Percentiles rank a stretch among this genome's conserved stretches.
Evolutionary conservation across 2,888 invertebrate genomes (phyloP).

Genomic region (Spodoptera littoralis): DNA sequence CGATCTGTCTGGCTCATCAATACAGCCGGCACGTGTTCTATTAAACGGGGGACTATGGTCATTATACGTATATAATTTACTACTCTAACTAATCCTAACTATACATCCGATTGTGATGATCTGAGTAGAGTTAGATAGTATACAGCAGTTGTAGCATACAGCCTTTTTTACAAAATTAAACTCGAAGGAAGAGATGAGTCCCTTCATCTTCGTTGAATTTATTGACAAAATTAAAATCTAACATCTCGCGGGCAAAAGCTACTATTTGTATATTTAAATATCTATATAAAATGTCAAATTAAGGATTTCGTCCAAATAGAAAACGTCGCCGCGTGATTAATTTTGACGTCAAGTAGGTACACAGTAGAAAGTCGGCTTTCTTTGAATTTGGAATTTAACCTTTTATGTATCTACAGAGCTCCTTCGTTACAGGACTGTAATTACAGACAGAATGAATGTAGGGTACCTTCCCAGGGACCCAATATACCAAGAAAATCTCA

Average conservation of each 20-base stretch:
- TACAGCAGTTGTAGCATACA: too few relatives aligned
- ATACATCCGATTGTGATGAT: too few relatives aligned
- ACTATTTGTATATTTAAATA: conserved; percentile 15
- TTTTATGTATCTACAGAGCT: not conserved
- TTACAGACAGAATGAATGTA: conserved; percentile 1
- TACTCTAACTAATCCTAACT: conserved; percentile 6
- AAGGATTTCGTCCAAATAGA: not conserved
- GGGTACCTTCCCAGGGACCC: not conserved
- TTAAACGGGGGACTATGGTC: conserved; percentile 23
- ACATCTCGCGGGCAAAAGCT: conserved; percentile 4
- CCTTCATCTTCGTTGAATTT: too few relatives aligned
- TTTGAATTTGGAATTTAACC: conserved; percentile 6
- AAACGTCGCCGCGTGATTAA: conserved; percentile 12
- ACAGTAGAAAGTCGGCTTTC: conserved; percentile 5
- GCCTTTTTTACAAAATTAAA: too few relatives aligned
- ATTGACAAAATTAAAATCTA: too few relatives aligned
- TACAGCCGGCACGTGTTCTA: conserved; percentile 9
- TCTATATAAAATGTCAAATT: conserved; percentile 26
- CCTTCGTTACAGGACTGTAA: not conserved
- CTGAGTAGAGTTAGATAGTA: too few relatives aligned
- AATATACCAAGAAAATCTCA: not conserved
- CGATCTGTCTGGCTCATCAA: conserved; percentile 40
- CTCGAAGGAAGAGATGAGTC: too few relatives aligned
- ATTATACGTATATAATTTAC: conserved; percentile 31
- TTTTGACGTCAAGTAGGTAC: conserved; percentile 11